phyloP scores from a whole-genome alignment of 2,797 vertebrate species.

The Geotrypetes seraphini region DNA sequence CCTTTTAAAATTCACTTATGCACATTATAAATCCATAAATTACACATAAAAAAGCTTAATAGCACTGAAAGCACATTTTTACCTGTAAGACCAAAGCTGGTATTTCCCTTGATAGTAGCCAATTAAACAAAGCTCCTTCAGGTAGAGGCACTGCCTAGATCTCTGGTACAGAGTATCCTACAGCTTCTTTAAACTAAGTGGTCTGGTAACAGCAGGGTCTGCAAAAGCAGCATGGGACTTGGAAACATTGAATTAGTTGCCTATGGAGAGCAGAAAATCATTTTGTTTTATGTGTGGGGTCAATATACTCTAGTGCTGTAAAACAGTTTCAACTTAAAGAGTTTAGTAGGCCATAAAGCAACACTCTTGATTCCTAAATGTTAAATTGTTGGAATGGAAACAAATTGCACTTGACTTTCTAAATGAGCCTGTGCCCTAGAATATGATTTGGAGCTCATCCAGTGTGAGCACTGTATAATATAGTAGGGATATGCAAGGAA shows the following conservation, averaged over 20 bases:
- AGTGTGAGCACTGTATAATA: conserved; percentile 1
- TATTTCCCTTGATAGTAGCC: not conserved
- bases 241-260: conserved; percentile 2
- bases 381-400: conserved; percentile 8
- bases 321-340: conserved; percentile 8
- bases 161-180: not conserved
- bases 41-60: not conserved
- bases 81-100: not conserved
- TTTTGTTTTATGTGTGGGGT: conserved; percentile 10
- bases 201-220: not conserved
- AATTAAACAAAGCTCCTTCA: not conserved
- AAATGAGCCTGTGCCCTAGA: not conserved
- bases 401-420: conserved; percentile 9
- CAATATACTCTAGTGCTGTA: not conserved
- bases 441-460: conserved; percentile 9
- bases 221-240: not conserved
- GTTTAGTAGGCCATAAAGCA: conserved; percentile 4
- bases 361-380: conserved; percentile 13
- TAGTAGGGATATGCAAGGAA: too few species aligned
- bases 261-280: not conserved
- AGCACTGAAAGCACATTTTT: not conserved
- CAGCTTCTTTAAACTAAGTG: not conserved
- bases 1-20: conserved; percentile 1
- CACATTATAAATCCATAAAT: not conserved
- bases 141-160: not conserved